Evolutionary conservation across 1,140 invertebrate genomes (phyloP), one percentile per base, ranked within the genome.

Genomic region (Cyclina sinensis): DNA sequence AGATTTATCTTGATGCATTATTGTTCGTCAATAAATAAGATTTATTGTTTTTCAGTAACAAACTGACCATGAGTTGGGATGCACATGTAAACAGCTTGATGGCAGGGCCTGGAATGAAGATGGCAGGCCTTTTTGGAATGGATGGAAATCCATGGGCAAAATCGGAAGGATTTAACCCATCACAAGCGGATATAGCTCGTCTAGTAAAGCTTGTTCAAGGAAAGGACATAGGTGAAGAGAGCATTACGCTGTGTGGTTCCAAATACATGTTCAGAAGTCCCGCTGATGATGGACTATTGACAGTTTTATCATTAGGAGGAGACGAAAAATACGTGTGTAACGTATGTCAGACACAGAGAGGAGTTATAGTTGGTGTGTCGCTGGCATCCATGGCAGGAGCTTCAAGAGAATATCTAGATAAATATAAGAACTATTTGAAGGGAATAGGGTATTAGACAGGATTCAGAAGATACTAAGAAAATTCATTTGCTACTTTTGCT

Each of bases 381-480:
- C 37, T 39, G 46, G 70, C 73, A 24, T n/a, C 70, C 0, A n/a
- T 16, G 21, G 84, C 84, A 9, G 84, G 84, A 18, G 70, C 51
- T 16, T 59, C 70, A 12, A 51, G 84, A 59, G 84, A 86, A 30
- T 86, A 86, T 48, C 16, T 86, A 68, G 84, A 86, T 35, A 86
- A 86, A 65, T 86, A 86, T 48, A 86, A 86, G 73, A 86, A 78
- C 37, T 86, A 86, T 46, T 51, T 86, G 48, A 86, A 86, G 39
- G 84, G 84, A 39, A 76, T 78, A 14, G 74, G 74, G 24, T 86
- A 86, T 21, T 86, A 78, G 51, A 16, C 1, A 54, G 51, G 21
- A 54, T 7, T 54, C 43, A 46, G 43, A 7, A 46, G n/a, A n/a
- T n/a, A n/a, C n/a, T n/a, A n/a, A n/a, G n/a, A n/a, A n/a, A n/a